These are phyloP conservation scores for Hyalella azteca DNA, from an alignment of 2,888 invertebrate genomes.

Conservation along the genomic window DNA sequence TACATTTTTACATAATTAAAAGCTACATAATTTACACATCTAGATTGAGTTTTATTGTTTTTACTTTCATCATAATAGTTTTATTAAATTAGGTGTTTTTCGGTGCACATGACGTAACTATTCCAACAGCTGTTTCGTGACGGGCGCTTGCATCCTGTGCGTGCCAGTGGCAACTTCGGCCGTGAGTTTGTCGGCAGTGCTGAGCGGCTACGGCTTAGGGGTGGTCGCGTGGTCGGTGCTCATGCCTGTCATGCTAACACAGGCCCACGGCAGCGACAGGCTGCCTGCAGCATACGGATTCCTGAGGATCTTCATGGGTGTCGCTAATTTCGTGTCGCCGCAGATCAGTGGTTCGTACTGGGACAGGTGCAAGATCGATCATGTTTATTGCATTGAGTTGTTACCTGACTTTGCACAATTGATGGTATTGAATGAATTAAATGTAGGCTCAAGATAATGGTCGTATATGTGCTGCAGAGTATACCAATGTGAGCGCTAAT, in stretches of 20 bases:
- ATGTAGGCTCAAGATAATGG: too few species aligned
- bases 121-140: slow-evolving; percentile 71
- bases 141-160: slow-evolving; percentile 72
- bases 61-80: too few species aligned
- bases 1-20: too few species aligned
- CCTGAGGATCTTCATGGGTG: slow-evolving; percentile 77
- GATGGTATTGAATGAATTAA: background rate
- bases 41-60: too few species aligned
- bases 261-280: slow-evolving; percentile 76
- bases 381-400: background rate
- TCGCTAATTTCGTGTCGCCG: slow-evolving; percentile 61
- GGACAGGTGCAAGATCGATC: too few species aligned
- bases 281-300: slow-evolving; percentile 79
- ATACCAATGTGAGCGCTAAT: too few species aligned
- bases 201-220: slow-evolving; percentile 74
- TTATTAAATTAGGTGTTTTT: too few species aligned
- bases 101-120: too few species aligned
- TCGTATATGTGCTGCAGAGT: too few species aligned
- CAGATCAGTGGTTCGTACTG: slow-evolving; percentile 54
- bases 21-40: too few species aligned
- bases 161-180: slow-evolving; percentile 73
- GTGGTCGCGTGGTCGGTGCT: slow-evolving; percentile 79
- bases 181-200: slow-evolving; percentile 72
- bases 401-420: background rate
- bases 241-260: slow-evolving; percentile 75